These are phyloP conservation scores for Gymnorhina tibicen DNA, from an alignment of 2,113 vertebrate species.

Conservation along the genomic window DNA sequence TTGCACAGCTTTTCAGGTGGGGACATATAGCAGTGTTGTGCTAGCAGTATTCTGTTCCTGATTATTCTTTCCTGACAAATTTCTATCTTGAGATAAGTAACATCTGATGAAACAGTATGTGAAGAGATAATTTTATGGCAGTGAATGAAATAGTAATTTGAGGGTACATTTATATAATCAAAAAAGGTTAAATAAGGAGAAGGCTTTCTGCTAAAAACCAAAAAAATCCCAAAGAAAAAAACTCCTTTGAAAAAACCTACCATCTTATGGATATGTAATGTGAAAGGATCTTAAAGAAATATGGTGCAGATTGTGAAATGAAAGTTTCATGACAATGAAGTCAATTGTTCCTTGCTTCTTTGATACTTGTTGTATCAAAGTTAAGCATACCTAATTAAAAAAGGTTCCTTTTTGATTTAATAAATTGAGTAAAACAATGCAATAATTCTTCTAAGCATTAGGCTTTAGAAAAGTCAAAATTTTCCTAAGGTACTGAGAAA, in stretches of 20 bases:
- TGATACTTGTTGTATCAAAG: background rate
- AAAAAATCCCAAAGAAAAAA: background rate
- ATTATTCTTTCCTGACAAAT: background rate
- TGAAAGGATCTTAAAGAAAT: background rate
- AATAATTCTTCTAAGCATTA: background rate
- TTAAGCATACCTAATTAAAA: background rate
- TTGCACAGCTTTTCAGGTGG: background rate
- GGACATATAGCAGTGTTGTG: background rate
- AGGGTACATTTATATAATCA: background rate
- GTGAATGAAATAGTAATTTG: background rate
- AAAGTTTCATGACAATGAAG: background rate
- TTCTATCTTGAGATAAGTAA: background rate
- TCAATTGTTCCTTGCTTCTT: background rate
- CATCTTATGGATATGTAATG: background rate
- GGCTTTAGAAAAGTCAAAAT: background rate
- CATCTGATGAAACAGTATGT: background rate
- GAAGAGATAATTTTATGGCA: background rate
- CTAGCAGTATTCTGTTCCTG: background rate
- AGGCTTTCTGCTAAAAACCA: background rate
- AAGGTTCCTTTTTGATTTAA: background rate
- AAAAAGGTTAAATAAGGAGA: background rate
- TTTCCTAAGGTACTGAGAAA: background rate
- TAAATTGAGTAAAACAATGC: background rate
- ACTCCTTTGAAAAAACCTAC: background rate
- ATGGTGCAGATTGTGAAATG: background rate